Percentiles rank a stretch among this genome's conserved stretches.
phyloP scores from a whole-genome alignment of 2,888 invertebrate genomes.

The Watsonalla cultraria region DNA sequence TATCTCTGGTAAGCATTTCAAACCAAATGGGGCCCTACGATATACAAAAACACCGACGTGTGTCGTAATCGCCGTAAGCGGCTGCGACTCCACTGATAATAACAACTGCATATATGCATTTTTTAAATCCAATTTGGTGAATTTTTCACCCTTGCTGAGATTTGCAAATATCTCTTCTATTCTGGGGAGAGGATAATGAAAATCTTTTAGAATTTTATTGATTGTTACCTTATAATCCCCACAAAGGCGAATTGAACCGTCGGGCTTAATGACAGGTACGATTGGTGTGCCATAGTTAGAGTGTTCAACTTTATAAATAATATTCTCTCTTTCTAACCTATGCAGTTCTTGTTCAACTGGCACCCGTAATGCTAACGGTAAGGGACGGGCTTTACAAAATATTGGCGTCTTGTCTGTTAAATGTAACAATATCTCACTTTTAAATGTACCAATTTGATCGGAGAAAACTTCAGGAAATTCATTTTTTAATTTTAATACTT shows the following conservation, averaged over 20 bases:
- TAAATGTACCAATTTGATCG: background rate
- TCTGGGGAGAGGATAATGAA: constrained; percentile 12
- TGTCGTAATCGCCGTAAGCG: constrained; percentile 19
- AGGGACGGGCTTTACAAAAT: constrained; percentile 13
- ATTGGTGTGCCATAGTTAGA: constrained; percentile 28
- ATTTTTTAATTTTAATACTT: background rate
- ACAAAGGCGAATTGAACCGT: constrained; percentile 16
- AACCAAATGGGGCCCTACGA: constrained; percentile 12
- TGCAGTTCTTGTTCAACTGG: constrained; percentile 20
- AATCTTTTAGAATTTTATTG: constrained; percentile 10
- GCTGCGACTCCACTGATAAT: constrained; percentile 14
- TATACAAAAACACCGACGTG: constrained; percentile 20
- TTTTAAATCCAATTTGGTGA: constrained; percentile 19
- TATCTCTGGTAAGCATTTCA: constrained; percentile 19
- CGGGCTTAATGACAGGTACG: constrained; percentile 17
- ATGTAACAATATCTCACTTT: background rate
- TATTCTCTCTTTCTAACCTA: constrained; percentile 18
- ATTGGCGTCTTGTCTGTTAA: constrained; percentile 1
- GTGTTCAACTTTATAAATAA: constrained; percentile 20
- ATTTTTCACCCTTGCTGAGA: constrained; percentile 10
- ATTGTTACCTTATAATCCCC: constrained; percentile 24
- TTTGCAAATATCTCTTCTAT: constrained; percentile 13
- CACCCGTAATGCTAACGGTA: constrained; percentile 19
- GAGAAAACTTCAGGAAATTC: background rate
- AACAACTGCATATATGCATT: constrained; percentile 18